A percentile compares a stretch with the other conserved stretches of the same genome.
Conservation (phyloP, 2,797 vertebrate genomes). For the Sebastes nivosus region DNA sequence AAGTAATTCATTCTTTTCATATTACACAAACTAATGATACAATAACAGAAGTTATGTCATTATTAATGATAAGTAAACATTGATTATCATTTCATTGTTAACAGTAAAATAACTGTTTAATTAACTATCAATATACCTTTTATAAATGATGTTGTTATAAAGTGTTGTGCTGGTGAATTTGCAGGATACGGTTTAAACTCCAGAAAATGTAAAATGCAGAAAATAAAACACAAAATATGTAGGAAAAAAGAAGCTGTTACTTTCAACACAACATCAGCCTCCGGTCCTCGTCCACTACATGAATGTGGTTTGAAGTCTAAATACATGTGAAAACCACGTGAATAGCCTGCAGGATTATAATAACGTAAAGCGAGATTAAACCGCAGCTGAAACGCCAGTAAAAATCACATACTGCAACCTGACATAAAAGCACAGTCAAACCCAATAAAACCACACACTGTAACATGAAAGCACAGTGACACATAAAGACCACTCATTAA, state of each 20-base stretch:
- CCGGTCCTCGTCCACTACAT: not conserved
- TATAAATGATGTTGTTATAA: no score
- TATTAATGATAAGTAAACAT: no score
- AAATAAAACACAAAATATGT: no score
- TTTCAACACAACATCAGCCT: not conserved
- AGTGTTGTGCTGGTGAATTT: no score
- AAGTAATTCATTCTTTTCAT: fast-evolving
- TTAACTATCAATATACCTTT: fast-evolving
- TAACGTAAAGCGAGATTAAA: constrained; percentile 45
- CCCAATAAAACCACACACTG: constrained; percentile 62
- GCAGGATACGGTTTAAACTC: no score
- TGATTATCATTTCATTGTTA: no score
- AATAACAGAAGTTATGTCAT: no score
- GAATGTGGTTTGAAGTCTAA: not conserved
- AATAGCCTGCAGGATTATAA: constrained; percentile 56
- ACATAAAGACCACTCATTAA: constrained; percentile 40
- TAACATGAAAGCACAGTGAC: constrained; percentile 65
- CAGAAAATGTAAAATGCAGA: no score
- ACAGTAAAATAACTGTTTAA: no score
- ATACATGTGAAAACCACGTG: constrained; percentile 32
- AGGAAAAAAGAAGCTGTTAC: not conserved
- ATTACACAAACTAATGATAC: no score
- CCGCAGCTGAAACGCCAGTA: constrained; percentile 47
- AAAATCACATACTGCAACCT: constrained; percentile 49
- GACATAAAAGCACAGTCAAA: constrained; percentile 62